A percentile compares a stretch with the other conserved stretches of the same genome.
Conservation (phyloP, 2,797 vertebrate species). For the Gymnopithys bicolor region DNA sequence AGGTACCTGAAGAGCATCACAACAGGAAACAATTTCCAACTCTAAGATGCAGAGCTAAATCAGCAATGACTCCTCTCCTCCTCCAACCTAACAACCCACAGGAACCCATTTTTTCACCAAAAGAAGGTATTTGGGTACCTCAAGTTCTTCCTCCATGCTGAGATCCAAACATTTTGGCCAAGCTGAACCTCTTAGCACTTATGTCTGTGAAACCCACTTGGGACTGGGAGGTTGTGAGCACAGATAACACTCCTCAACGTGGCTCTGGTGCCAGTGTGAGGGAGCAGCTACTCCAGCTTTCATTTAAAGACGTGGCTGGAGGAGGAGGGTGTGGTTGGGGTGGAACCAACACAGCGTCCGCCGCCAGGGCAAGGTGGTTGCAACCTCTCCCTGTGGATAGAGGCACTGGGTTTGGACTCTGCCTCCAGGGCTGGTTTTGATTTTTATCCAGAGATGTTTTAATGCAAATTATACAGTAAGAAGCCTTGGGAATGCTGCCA, state of each 20-base stretch:
- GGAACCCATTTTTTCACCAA: background rate
- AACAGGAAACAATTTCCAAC: background rate
- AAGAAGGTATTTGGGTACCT: constrained; percentile 40
- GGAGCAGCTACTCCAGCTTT: background rate
- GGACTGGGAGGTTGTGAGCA: background rate
- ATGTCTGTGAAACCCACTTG: accelerated
- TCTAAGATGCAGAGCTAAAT: background rate
- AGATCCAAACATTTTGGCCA: background rate
- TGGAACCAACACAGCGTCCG: background rate
- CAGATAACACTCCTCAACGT: background rate
- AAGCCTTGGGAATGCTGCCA: constrained; percentile 16
- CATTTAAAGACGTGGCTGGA: constrained; percentile 32
- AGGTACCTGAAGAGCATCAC: background rate
- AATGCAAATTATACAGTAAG: background rate
- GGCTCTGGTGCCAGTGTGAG: background rate
- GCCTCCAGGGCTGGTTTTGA: constrained; percentile 26
- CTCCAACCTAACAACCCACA: background rate
- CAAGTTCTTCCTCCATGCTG: background rate
- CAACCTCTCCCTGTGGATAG: background rate
- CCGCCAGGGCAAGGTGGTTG: background rate
- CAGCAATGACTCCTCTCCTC: background rate
- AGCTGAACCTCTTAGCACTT: background rate
- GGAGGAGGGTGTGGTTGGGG: constrained; percentile 24
- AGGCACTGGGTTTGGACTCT: constrained; percentile 19
- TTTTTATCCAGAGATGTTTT: constrained; percentile 45